Evolutionary conservation across 1,140 invertebrate species (phyloP).

Genomic region (Holcopasites calliopsidis): DNA sequence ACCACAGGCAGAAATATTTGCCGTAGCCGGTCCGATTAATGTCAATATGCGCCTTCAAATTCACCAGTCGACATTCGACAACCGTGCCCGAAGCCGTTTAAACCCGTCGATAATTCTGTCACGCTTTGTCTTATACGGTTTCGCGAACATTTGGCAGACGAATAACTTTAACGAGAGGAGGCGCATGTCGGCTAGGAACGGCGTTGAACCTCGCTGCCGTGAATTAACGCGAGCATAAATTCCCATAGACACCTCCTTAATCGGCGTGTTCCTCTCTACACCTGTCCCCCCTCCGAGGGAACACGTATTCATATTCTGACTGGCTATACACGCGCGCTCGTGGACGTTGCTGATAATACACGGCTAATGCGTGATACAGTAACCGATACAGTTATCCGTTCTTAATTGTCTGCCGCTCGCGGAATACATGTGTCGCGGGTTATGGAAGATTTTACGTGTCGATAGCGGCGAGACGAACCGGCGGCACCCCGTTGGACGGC

Average conservation of each 20-base stretch:
- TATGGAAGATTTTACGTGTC: conserved; percentile 37
- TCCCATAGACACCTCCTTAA: conserved; percentile 66
- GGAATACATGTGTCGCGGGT: conserved; percentile 40
- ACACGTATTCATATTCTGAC: not conserved
- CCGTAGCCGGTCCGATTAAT: no score
- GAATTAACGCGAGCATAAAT: conserved; percentile 65
- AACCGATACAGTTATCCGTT: conserved; percentile 60
- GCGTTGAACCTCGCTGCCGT: conserved; percentile 48
- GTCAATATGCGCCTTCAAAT: no score
- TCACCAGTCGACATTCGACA: no score
- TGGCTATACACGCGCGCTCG: conserved; percentile 34
- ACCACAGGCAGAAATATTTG: not conserved
- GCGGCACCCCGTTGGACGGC: not conserved
- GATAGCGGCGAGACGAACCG: conserved; percentile 38
- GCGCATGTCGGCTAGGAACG: conserved; percentile 59
- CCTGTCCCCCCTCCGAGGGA: not conserved
- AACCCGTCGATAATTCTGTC: no score
- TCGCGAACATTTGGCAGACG: no score
- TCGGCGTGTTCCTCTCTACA: conserved; percentile 54
- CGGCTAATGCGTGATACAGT: conserved; percentile 52
- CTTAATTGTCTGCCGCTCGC: conserved; percentile 47
- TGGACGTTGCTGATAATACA: conserved; percentile 52
- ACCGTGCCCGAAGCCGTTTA: no score
- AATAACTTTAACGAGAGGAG: conserved; percentile 65
- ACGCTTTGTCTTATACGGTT: no score